These are phyloP conservation scores for Amia ocellicauda DNA, from an alignment of 2,113 vertebrate genomes.

Conservation along the genomic window DNA sequence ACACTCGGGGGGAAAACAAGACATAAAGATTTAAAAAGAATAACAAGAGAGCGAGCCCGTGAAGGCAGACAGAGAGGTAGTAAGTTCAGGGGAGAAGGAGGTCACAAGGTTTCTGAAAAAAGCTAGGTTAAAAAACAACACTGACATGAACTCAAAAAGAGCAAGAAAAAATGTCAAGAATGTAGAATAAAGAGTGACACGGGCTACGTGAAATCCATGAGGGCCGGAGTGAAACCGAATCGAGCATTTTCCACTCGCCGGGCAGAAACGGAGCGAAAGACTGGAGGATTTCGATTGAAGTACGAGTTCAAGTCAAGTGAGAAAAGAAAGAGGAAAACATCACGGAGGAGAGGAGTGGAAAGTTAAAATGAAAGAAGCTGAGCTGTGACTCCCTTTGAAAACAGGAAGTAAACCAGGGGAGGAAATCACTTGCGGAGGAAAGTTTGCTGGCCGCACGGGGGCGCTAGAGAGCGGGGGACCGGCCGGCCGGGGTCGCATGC, in stretches of 20 bases:
- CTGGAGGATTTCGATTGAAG: not conserved
- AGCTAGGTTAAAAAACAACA: not conserved
- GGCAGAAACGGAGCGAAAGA: slow-evolving; percentile 3
- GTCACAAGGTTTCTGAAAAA: not conserved
- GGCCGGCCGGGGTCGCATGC: not conserved
- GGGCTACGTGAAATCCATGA: slow-evolving; percentile 77
- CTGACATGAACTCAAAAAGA: not conserved
- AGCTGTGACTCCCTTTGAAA: slow-evolving; percentile 42
- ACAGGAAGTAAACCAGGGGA: slow-evolving; percentile 48
- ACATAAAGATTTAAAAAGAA: not conserved
- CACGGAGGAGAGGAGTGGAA: slow-evolving; percentile 3
- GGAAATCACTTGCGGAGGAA: slow-evolving; percentile 40
- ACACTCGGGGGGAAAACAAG: not conserved
- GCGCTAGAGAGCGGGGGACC: slow-evolving; percentile 36
- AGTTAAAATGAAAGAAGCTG: slow-evolving; percentile 22
- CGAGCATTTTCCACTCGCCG: slow-evolving; percentile 17
- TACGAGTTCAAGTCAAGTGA: no score
- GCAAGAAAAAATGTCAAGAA: not conserved
- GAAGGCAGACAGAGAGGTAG: no score
- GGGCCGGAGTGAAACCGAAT: slow-evolving; percentile 32
- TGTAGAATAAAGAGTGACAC: slow-evolving; percentile 23
- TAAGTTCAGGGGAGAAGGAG: slow-evolving; percentile 6
- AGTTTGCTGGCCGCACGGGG: slow-evolving; percentile 39
- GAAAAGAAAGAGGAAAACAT: slow-evolving; percentile 7
- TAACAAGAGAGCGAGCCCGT: slow-evolving; percentile 7